phyloP scores from a whole-genome alignment of 2,888 invertebrate species.

The Linnaemya vulpina region DNA sequence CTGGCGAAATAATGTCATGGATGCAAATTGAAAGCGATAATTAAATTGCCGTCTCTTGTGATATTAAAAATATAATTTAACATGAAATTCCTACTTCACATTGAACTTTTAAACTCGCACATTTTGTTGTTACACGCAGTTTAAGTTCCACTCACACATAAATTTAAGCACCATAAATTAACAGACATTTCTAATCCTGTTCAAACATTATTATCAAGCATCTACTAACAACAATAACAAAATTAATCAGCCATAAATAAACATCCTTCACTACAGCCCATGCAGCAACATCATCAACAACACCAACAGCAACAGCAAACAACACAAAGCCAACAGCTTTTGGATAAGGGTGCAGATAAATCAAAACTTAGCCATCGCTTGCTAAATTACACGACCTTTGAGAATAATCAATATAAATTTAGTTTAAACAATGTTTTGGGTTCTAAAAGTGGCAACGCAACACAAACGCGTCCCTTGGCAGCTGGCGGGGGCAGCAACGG shows the following conservation, averaged over 20 bases:
- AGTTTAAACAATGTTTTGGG: constrained; percentile 81
- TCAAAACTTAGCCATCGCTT: constrained; percentile 78
- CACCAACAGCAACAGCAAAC: constrained; percentile 50
- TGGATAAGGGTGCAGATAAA: constrained; percentile 67
- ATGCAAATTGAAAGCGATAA: not conserved
- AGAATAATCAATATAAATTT: constrained; percentile 83
- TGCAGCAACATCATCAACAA: constrained; percentile 54
- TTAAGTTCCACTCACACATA: not conserved
- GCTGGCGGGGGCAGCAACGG: constrained; percentile 67
- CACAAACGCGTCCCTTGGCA: constrained; percentile 58
- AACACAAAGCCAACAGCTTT: constrained; percentile 53
- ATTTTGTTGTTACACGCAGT: constrained; percentile 15
- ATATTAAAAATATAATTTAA: not conserved
- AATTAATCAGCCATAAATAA: constrained; percentile 61
- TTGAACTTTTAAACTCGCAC: not conserved
- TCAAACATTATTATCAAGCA: constrained; percentile 44
- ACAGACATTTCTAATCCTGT: constrained; percentile 29
- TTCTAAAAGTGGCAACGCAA: constrained; percentile 69
- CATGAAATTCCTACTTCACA: constrained; percentile 30
- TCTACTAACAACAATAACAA: constrained; percentile 71
- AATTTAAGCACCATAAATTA: constrained; percentile 39
- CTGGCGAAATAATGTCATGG: not conserved
- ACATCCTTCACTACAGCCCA: constrained; percentile 64
- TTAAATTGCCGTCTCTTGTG: not conserved
- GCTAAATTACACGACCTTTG: constrained; percentile 83